phyloP scores from a whole-genome alignment of 2,888 invertebrate species.

The Diploptera punctata region DNA sequence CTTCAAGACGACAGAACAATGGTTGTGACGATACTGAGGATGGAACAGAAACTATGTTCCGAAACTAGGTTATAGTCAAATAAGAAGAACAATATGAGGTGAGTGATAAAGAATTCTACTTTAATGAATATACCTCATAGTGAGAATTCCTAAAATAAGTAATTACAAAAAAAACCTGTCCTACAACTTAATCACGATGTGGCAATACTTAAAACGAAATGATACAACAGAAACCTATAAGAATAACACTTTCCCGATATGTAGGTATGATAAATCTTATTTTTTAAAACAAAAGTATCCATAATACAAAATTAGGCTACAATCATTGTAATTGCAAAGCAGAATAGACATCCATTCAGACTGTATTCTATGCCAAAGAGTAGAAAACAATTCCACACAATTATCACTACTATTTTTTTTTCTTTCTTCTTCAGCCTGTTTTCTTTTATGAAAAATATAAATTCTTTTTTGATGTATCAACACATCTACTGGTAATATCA shows the following conservation, averaged over 20 bases:
- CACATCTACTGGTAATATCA: slow-evolving; percentile 3
- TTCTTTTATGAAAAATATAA: slow-evolving; percentile 32
- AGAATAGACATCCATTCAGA: not conserved
- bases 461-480: slow-evolving; percentile 6
- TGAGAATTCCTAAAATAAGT: too few relatives aligned
- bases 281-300: slow-evolving; percentile 23
- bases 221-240: slow-evolving; percentile 34
- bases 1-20: too few relatives aligned
- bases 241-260: slow-evolving; percentile 45
- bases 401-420: not conserved
- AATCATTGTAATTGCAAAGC: slow-evolving; percentile 20
- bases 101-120: too few relatives aligned
- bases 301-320: slow-evolving; percentile 25
- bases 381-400: slow-evolving; percentile 14
- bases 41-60: too few relatives aligned
- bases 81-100: too few relatives aligned
- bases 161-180: too few relatives aligned
- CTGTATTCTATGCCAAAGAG: slow-evolving; percentile 14
- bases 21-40: too few relatives aligned
- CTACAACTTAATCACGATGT: not conserved
- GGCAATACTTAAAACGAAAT: not conserved
- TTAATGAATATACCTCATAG: too few relatives aligned
- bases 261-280: slow-evolving; percentile 38
- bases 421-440: slow-evolving; percentile 6
- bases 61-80: too few relatives aligned